These are phyloP conservation scores for Chamaedrilus cognettii DNA, from an alignment of 2,888 invertebrate genomes.

Conservation along the genomic window DNA sequence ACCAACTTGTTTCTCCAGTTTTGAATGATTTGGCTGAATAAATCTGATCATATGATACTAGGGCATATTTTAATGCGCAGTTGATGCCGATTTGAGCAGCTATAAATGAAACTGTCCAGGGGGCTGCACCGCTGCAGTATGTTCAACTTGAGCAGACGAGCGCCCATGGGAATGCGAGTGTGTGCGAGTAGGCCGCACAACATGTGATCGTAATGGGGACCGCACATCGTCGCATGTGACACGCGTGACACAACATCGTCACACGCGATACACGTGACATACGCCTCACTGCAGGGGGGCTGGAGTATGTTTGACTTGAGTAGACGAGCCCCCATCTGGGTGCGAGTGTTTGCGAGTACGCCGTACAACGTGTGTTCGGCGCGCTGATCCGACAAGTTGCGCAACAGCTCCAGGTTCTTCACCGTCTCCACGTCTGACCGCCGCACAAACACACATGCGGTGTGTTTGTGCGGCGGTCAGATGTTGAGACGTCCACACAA, in stretches of 20 bases:
- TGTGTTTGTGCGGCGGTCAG: too few species aligned
- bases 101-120: too few species aligned
- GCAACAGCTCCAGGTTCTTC: slow-evolving; percentile 67
- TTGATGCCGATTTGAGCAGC: too few species aligned
- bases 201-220: too few species aligned
- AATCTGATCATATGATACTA: too few species aligned
- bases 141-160: slow-evolving; percentile 75
- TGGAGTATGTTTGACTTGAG: slow-evolving; percentile 75
- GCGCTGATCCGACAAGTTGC: slow-evolving; percentile 54
- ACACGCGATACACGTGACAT: too few species aligned
- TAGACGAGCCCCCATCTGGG: slow-evolving; percentile 74
- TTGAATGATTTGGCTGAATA: too few species aligned
- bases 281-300: slow-evolving; percentile 67
- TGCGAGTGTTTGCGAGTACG: slow-evolving; percentile 71
- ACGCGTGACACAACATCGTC: too few species aligned
- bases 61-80: too few species aligned
- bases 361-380: slow-evolving; percentile 67
- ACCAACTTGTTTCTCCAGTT: too few species aligned
- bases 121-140: slow-evolving; percentile 75
- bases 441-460: not conserved
- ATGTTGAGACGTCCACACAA: too few species aligned
- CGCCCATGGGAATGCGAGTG: slow-evolving; percentile 75
- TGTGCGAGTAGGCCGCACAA: slow-evolving; percentile 72
- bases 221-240: too few species aligned
- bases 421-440: slow-evolving; percentile 79